Evolutionary conservation across 2,113 vertebrate species (phyloP), one percentile per base, ranked within the genome.

Genomic region (Ailurus styani): DNA sequence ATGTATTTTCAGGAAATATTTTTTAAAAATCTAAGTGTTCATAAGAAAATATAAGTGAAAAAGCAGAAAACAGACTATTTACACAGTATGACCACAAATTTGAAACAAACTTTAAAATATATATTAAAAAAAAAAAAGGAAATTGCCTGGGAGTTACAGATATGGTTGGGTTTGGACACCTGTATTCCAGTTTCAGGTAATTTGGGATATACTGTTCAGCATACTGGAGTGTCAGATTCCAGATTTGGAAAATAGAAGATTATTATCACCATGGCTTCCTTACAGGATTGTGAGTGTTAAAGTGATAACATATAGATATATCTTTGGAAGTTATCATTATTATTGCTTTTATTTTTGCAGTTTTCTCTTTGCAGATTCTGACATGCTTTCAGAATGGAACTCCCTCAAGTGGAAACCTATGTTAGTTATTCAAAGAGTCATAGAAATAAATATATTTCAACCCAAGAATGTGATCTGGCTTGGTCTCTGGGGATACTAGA

Each of bases 311-410:
- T 40, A 73, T 12, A n/a, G 55, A 90, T 50, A 29, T 3, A 23
- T n/a, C 13, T 78, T 54, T 37, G 17, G 52, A 82, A 64, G 62
- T 73, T 75, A 14, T 37, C 52, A 17, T 57, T 88, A n/a, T 66
- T 70, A 54, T 40, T n/a, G 14, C 37, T 57, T 70, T 93, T 93
- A 42, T 62, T 62, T 82, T 72, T 66, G 21, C 50, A 92, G 23
- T 88, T 91, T 92, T 13, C 68, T 87, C 79, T 70, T 95, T 85
- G 37, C 34, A 94, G 73, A 87, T 66, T 96, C 54, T 83, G 45
- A 37, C 81, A 42, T 81, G 14, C 60, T 96, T 96, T 93, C 70
- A 78, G 75, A 93, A 84, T 87, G 34, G 55, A 90, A 31, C 14
- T 84, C 66, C 31, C 47, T 87, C 21, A 70, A 70, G 57, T 90